Conservation (phyloP, 2,888 invertebrate genomes). For the Panorpa germanica region DNA sequence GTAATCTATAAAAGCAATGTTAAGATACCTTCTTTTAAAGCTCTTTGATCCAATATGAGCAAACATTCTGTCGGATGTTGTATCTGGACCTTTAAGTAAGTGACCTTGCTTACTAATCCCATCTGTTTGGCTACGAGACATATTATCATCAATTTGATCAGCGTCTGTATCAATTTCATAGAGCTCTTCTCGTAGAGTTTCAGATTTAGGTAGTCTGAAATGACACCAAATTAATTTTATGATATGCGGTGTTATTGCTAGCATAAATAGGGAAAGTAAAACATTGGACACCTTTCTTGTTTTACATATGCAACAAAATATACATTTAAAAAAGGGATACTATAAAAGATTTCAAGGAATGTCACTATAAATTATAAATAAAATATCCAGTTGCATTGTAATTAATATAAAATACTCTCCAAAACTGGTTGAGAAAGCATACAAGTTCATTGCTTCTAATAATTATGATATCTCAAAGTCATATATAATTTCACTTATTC, state of each 20-base stretch:
- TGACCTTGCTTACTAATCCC: slow-evolving; percentile 80
- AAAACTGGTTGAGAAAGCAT: no score
- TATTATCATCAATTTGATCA: slow-evolving; percentile 55
- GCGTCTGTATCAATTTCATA: slow-evolving; percentile 81
- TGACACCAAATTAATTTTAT: no score
- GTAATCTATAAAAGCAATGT: no score
- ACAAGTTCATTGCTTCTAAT: background rate
- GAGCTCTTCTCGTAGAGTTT: slow-evolving; percentile 57
- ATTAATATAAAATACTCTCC: no score
- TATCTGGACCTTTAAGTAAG: slow-evolving; percentile 80
- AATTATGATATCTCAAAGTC: slow-evolving; percentile 14
- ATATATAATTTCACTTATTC: slow-evolving; percentile 24
- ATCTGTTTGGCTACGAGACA: slow-evolving; percentile 42
- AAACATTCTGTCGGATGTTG: slow-evolving; percentile 77
- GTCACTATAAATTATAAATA: no score
- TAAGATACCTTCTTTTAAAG: slow-evolving; percentile 64
- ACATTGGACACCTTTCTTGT: background rate
- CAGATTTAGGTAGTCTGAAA: slow-evolving; percentile 27
- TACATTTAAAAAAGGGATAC: background rate
- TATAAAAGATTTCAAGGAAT: no score
- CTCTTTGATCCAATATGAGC: slow-evolving; percentile 83
- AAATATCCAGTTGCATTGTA: no score
- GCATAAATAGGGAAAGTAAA: slow-evolving; percentile 19
- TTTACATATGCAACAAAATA: slow-evolving; percentile 2
- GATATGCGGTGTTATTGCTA: slow-evolving; percentile 21